These are phyloP conservation scores for Diaprepes abbreviatus DNA, from an alignment of 2,888 invertebrate genomes.

Conservation along the genomic window DNA sequence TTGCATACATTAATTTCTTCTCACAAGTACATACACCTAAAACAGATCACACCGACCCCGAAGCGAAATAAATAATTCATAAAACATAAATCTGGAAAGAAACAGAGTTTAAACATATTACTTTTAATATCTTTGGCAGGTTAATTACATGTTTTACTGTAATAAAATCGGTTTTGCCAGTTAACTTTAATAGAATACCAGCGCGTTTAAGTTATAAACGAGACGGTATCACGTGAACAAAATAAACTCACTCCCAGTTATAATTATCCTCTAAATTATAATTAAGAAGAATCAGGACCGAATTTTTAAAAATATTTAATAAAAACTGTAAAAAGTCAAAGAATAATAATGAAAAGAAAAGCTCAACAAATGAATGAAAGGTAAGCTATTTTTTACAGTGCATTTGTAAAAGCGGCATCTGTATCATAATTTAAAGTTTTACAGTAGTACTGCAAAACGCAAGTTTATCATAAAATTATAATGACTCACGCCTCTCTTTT, in stretches of 20 bases:
- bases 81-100: constrained; percentile 44
- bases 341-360: too few relatives aligned
- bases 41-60: constrained; percentile 15
- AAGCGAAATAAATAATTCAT: constrained; percentile 39
- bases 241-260: constrained; percentile 35
- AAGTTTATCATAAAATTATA: too few relatives aligned
- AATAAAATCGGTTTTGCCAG: constrained; percentile 48
- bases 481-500: too few relatives aligned
- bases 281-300: constrained; percentile 21
- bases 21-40: constrained; percentile 16
- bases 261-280: constrained; percentile 23
- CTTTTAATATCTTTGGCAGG: constrained; percentile 47
- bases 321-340: too few relatives aligned
- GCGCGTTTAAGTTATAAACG: constrained; percentile 36
- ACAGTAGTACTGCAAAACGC: too few relatives aligned
- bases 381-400: too few relatives aligned
- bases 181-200: constrained; percentile 43
- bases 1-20: constrained; percentile 53
- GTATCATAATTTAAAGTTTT: too few relatives aligned
- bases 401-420: too few relatives aligned
- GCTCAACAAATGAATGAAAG: too few relatives aligned
- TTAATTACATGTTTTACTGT: constrained; percentile 49
- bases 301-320: not conserved
- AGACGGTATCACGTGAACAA: constrained; percentile 38
- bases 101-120: constrained; percentile 48